Conservation (phyloP, 2,888 invertebrate species). For the Julus scanicus region DNA sequence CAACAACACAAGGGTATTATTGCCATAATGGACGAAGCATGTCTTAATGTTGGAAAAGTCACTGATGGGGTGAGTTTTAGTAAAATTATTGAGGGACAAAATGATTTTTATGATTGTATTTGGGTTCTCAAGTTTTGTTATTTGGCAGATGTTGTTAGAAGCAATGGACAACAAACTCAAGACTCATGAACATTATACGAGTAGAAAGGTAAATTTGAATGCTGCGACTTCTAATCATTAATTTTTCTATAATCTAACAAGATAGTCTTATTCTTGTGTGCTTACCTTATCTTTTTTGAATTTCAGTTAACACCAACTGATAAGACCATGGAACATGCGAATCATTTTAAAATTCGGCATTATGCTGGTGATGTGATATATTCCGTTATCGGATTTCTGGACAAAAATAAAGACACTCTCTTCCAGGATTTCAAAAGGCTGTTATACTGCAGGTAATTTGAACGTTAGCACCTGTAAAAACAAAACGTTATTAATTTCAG, state of each 20-base stretch:
- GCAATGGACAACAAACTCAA: constrained; percentile 91
- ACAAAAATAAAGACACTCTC: constrained; percentile 96
- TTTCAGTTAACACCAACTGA: constrained; percentile 66
- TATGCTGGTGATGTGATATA: constrained; percentile 98
- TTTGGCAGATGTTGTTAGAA: constrained; percentile 79
- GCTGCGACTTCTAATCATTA: background rate
- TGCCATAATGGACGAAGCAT: constrained; percentile 97
- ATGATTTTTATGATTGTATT: constrained; percentile 48
- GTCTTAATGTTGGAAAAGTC: constrained; percentile 93
- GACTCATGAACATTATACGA: constrained; percentile 89
- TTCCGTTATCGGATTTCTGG: constrained; percentile 88
- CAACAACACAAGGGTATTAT: constrained; percentile 89
- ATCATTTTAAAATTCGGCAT: constrained; percentile 75
- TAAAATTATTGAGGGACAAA: background rate
- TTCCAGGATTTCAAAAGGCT: constrained; percentile 97
- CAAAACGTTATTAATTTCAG: no score
- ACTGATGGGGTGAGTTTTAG: constrained; percentile 70
- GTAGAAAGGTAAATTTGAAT: constrained; percentile 71
- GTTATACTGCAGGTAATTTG: constrained; percentile 75
- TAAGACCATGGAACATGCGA: constrained; percentile 68
- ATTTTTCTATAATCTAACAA: background rate
- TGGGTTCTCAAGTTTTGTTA: background rate
- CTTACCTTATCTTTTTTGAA: background rate
- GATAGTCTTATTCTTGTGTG: background rate
- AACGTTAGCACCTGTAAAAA: no score